These are phyloP conservation scores for Cyprinodon brontotheroides DNA, from an alignment of 2,113 vertebrate genomes.

Conservation along the genomic window DNA sequence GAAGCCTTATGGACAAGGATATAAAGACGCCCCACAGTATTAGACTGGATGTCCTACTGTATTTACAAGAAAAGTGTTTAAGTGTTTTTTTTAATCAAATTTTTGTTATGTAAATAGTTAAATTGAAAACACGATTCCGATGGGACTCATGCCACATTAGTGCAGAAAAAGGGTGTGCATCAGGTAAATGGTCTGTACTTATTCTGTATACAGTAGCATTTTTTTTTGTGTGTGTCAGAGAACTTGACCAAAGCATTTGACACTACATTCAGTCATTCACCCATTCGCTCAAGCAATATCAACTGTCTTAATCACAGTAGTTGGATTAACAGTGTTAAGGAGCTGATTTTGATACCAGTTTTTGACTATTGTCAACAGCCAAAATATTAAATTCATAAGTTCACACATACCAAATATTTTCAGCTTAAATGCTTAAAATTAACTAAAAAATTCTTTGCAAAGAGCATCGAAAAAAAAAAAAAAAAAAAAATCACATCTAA, in stretches of 20 bases:
- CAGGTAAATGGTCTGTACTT: too few relatives aligned
- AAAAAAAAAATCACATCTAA: not conserved
- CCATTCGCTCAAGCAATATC: too few relatives aligned
- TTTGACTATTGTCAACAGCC: not conserved
- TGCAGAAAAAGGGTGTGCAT: not conserved
- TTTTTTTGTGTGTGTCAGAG: too few relatives aligned
- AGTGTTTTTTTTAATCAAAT: too few relatives aligned
- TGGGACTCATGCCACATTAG: not conserved
- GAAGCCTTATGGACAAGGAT: conserved; percentile 9
- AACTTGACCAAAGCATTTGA: too few relatives aligned
- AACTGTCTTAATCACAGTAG: too few relatives aligned
- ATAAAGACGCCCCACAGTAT: not conserved
- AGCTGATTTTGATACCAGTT: not conserved
- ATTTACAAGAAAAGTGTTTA: too few relatives aligned
- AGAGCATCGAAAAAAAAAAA: too few relatives aligned
- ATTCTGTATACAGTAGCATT: too few relatives aligned
- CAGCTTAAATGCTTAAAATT: not conserved
- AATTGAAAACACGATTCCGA: too few relatives aligned
- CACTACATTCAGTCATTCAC: too few relatives aligned
- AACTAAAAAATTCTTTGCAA: not conserved
- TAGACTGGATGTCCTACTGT: not conserved
- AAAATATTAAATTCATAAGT: not conserved
- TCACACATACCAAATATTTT: not conserved
- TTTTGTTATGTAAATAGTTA: too few relatives aligned
- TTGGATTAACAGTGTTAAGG: not conserved